Base-by-base conservation (phyloP, 2,113 vertebrate genomes). In the Trachemys scripta region DNA sequence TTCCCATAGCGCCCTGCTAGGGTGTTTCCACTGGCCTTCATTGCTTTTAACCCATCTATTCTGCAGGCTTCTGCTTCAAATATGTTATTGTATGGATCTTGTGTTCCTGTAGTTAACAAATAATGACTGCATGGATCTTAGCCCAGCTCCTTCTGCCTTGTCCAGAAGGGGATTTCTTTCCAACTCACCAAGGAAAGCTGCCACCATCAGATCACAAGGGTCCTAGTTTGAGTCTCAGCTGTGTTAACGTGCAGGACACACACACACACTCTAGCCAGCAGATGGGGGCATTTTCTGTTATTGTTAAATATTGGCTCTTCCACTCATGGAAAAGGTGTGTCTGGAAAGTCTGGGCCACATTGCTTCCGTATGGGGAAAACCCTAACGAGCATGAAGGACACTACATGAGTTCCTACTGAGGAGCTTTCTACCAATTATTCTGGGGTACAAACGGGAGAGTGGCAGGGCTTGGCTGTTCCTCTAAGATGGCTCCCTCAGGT, bases 1-100 rank as follows among this genome's bases (percentile, higher is more conserved):
- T n/a, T 22, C 83, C n/a, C 11, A 27, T 79, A 45, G 85, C 1
- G 42, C 90, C 79, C 82, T 87, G 31, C 38, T n/a, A 42, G 38
- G 75, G 72, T 27, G 47, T 49, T 78, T 13, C 6, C 6, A 25
- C 8, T 59, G 5, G 47, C 35, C 22, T 72, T 94, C 10, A 84
- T 72, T 90, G 42, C 51, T 50, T 5, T 6, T 31, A 82, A 90
- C 88, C 90, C 38, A 92, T 91, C 49, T 72, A 16, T 95, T 87
- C 62, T 95, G 35, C n/a, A 85, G 6, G 16, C 92, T 89, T 81
- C 50, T 83, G 17, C 80, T 86, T 82, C 76, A 85, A 88, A 4
- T 72, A 80, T 76, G 80, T 94, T 86, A 94, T 31, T 57, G 82
- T 29, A 14, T 76, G n/a, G 85, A 72, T 62, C 53, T n/a, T 25